phyloP scores from a whole-genome alignment of 37 sponge, comb jelly and placozoan species.

The Aplysina aerophoba region DNA sequence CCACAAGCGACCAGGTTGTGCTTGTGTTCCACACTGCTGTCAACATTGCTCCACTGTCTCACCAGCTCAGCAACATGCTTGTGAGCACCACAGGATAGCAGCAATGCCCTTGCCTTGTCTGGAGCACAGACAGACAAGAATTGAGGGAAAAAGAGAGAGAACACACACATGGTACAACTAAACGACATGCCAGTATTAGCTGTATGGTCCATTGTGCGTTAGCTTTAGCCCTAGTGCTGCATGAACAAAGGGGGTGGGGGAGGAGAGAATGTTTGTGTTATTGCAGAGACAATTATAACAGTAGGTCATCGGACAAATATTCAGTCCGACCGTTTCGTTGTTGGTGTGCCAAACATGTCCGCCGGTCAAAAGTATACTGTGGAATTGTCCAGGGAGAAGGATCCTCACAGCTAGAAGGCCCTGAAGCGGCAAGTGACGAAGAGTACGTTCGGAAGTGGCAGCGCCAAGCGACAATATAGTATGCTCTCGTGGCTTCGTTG shows the following conservation, averaged over 20 bases:
- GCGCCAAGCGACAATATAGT: conserved; percentile 32
- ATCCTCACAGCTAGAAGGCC: no score
- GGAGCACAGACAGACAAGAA: no score
- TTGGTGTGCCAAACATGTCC: not conserved
- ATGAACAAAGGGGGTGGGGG: no score
- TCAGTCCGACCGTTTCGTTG: not conserved
- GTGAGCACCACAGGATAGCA: not conserved
- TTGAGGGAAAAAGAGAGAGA: no score
- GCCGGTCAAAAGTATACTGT: not conserved
- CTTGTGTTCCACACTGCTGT: not conserved
- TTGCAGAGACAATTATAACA: conserved; percentile 1
- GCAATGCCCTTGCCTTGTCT: conserved; percentile 1
- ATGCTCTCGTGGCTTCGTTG: conserved; percentile 53
- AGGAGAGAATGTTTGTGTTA: no score
- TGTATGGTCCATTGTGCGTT: no score
- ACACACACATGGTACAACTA: no score
- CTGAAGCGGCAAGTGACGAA: no score
- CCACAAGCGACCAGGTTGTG: conserved; percentile 60
- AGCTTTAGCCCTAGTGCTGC: no score
- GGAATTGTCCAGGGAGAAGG: no score
- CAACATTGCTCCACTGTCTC: conserved; percentile 13
- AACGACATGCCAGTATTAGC: no score
- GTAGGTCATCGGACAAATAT: not conserved
- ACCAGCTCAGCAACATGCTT: conserved; percentile 32
- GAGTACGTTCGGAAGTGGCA: no score